These are phyloP conservation scores for Hoplias malabaricus DNA, from an alignment of 2,113 vertebrate genomes.

Conservation along the genomic window DNA sequence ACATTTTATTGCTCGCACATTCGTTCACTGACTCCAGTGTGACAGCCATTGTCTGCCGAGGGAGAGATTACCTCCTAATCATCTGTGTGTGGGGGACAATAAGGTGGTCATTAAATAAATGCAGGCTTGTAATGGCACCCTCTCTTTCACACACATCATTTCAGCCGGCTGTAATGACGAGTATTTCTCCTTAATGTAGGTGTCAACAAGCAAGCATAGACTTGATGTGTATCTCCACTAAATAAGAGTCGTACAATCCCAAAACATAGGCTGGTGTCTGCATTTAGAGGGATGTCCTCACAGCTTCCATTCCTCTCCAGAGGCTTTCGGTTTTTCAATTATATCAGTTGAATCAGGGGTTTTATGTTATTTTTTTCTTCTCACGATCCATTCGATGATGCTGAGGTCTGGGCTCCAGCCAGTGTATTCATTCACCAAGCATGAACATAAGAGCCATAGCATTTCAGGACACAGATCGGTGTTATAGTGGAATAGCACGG, in stretches of 20 bases:
- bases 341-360: too few species aligned
- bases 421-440: background rate
- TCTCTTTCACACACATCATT: slow-evolving; percentile 3
- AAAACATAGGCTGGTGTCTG: too few species aligned
- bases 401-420: too few species aligned
- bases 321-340: too few species aligned
- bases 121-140: slow-evolving; percentile 17
- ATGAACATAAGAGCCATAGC: background rate
- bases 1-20: background rate
- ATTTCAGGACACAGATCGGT: background rate
- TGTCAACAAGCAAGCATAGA: background rate
- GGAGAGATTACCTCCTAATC: slow-evolving; percentile 28
- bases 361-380: too few species aligned
- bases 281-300: too few species aligned
- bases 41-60: slow-evolving; percentile 15
- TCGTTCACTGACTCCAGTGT: background rate
- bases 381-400: too few species aligned
- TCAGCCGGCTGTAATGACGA: slow-evolving; percentile 11
- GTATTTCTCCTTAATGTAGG: background rate
- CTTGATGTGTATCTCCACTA: too few species aligned
- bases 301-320: too few species aligned
- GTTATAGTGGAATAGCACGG: background rate
- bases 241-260: too few species aligned
- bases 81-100: slow-evolving; percentile 30
- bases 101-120: slow-evolving; percentile 38